Base-by-base conservation (phyloP, 2,113 vertebrate species). In the Pseudonaja textilis region DNA sequence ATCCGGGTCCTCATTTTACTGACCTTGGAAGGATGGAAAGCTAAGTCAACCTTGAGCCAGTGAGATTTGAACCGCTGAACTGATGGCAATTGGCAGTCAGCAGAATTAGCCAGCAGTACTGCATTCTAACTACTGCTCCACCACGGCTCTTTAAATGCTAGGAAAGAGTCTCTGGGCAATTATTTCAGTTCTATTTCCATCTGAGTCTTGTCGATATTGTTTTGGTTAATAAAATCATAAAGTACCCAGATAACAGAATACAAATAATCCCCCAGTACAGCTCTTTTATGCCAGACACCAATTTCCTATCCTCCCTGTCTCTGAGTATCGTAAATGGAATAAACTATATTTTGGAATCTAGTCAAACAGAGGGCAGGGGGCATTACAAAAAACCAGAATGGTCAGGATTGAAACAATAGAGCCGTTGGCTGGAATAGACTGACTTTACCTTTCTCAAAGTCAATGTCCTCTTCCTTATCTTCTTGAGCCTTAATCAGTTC, bases 381-480 rank as follows among this genome's bases (percentile, higher is more conserved):
- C 42, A 42, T 55, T 42, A 18, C 22, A 8, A 59, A 56, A 54
- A 54, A 22, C 54, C 0, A 45, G 5, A 89, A 45, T 2, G 1
- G 18, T 39, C 2, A 4, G 23, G 23, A 81, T n/a, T 87, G 20
- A 11, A 52, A 20, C 14, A 61, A 25, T 18, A 34, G n/a, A 22
- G 47, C 1, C 11, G 7, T 7, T 34, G 39, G 26, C n/a, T 39
- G 29, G n/a, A 25, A 25, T 1, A 81, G 5, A 85, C 34, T 42
- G 22, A 22, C 1, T 11, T 89, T 92, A 99, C 99, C 98, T 85
- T 98, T 98, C 91, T 99, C 98, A 97, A 99, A 99, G 96, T 99
- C 98, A 29, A 99, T 95, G 25, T 98, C 98, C 89, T 98, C 97
- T 94, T 99, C 98, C 25, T 97, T 91, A 42, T 98, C 97, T 1